phyloP scores from a whole-genome alignment of 2,113 vertebrate species.

The Corythornis vintsioides region DNA sequence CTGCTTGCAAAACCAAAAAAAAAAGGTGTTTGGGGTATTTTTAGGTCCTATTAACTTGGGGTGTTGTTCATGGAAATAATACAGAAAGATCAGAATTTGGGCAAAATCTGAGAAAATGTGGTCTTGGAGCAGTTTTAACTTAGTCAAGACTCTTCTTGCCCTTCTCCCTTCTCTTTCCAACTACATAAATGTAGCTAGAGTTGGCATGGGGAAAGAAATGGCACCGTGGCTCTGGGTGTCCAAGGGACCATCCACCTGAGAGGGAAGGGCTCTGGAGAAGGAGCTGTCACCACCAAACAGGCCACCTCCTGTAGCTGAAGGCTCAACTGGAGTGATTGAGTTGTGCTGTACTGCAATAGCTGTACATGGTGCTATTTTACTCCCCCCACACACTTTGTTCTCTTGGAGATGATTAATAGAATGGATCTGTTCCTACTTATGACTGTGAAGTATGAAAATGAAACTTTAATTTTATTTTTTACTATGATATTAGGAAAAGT shows the following conservation, averaged over 20 bases:
- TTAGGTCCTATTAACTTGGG: not conserved
- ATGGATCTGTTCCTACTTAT: not conserved
- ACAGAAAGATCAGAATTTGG: not conserved
- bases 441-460: not conserved
- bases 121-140: not conserved
- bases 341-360: not conserved
- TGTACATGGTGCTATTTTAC: not conserved
- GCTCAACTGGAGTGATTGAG: not conserved
- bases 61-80: not conserved
- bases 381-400: not conserved
- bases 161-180: not conserved
- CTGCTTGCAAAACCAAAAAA: conserved; percentile 26
- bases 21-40: not conserved
- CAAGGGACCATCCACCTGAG: not conserved
- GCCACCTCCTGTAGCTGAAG: not conserved
- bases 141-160: not conserved
- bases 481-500: no score
- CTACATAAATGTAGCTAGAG: not conserved
- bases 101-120: accelerated
- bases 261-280: not conserved
- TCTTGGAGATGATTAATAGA: not conserved
- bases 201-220: not conserved
- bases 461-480: not conserved
- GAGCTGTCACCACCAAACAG: not conserved
- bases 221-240: accelerated